A percentile compares a stretch with the other conserved stretches of the same genome.
phyloP scores from a whole-genome alignment of 2,113 vertebrate genomes.

The Plecturocebus donacophilus region DNA sequence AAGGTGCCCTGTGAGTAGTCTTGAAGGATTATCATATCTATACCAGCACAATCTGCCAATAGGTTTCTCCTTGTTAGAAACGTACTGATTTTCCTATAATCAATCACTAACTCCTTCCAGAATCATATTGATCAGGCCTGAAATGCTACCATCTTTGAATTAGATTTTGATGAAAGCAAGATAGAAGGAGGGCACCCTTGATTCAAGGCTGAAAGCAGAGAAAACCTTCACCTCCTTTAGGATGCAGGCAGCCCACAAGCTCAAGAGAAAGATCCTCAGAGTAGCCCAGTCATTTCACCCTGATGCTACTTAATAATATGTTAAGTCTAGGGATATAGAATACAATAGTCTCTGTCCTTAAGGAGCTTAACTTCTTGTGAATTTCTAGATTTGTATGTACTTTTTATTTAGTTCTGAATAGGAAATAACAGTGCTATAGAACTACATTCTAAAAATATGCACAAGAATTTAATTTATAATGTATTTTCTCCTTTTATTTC shows the following conservation, averaged over 20 bases:
- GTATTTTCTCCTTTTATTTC: constrained; percentile 46
- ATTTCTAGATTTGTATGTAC: constrained; percentile 17
- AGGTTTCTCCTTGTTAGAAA: background rate
- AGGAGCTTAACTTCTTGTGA: constrained; percentile 24
- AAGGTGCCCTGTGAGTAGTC: background rate
- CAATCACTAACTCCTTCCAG: background rate
- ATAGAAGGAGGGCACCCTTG: background rate
- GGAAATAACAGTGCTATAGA: background rate
- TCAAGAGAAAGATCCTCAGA: background rate
- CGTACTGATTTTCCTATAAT: background rate
- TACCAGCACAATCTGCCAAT: background rate
- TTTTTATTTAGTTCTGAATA: constrained; percentile 48
- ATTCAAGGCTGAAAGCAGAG: constrained; percentile 43
- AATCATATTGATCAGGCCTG: background rate
- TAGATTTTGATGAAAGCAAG: background rate
- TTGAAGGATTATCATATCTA: background rate
- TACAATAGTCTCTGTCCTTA: background rate
- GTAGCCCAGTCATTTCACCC: background rate
- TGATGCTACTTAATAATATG: constrained; percentile 23
- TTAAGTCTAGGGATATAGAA: background rate
- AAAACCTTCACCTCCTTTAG: background rate
- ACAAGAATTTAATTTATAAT: constrained; percentile 39
- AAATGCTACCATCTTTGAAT: constrained; percentile 4
- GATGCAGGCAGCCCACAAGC: background rate
- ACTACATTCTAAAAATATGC: constrained; percentile 8